phyloP scores from a whole-genome alignment of 2,113 vertebrate species.

The Peromyscus polionotus region DNA sequence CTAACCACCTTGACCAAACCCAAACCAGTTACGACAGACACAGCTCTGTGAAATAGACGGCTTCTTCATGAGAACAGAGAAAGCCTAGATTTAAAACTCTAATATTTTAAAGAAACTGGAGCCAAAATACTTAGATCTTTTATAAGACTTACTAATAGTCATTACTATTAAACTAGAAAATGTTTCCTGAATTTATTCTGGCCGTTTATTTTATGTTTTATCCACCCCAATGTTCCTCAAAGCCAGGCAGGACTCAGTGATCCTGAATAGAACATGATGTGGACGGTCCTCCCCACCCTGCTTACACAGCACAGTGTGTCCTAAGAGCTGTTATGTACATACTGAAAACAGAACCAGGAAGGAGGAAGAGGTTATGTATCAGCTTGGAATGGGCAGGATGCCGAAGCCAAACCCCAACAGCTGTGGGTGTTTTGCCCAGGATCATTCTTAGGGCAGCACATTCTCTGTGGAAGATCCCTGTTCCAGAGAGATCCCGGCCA shows the following conservation, averaged over 20 bases:
- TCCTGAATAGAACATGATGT: background rate
- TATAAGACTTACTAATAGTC: background rate
- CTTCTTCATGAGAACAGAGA: conserved; percentile 30
- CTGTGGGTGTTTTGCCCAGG: conserved; percentile 54
- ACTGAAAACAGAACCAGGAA: background rate
- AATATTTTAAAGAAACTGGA: background rate
- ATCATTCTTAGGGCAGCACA: conserved; percentile 38
- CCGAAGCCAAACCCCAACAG: conserved; percentile 28
- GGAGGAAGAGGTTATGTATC: background rate
- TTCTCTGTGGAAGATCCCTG: background rate
- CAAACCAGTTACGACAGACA: conserved; percentile 25
- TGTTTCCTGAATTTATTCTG: conserved; percentile 28
- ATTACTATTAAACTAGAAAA: conserved; percentile 30
- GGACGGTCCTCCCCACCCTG: background rate
- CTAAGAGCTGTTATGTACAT: background rate
- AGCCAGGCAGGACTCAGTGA: conserved; percentile 46
- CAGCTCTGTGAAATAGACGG: background rate
- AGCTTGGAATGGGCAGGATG: background rate
- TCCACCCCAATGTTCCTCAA: background rate
- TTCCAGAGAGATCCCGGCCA: background rate
- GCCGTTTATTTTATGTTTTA: background rate
- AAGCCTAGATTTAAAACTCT: background rate
- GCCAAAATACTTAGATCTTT: background rate
- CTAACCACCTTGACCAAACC: background rate
- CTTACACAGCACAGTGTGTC: background rate